These are phyloP conservation scores for Actinernus sp. DNA, from an alignment of 92 coral and sea anemone species.

Conservation along the genomic window DNA sequence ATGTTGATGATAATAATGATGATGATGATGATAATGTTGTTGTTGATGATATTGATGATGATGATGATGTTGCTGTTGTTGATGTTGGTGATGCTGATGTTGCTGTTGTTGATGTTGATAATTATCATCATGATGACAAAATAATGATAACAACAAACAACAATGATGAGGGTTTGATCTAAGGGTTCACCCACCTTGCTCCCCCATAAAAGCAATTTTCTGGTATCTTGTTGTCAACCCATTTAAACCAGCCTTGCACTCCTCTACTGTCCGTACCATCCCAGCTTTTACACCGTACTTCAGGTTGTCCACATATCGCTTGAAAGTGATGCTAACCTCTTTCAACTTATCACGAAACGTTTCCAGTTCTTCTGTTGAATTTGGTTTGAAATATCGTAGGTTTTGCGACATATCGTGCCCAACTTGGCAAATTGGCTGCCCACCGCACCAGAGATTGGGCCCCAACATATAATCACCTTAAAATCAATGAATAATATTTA, in stretches of 20 bases:
- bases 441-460: slow-evolving; percentile 46
- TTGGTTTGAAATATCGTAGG: slow-evolving; percentile 49
- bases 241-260: slow-evolving; percentile 73
- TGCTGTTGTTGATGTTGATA: not conserved
- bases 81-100: not conserved
- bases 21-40: not conserved
- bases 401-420: slow-evolving; percentile 24
- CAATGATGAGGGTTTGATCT: too few relatives aligned
- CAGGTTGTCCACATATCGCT: slow-evolving; percentile 63
- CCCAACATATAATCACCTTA: slow-evolving; percentile 66
- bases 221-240: slow-evolving; percentile 51
- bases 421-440: slow-evolving; percentile 43
- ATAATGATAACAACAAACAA: too few relatives aligned
- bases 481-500: too few relatives aligned
- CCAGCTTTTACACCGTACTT: slow-evolving; percentile 73
- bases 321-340: slow-evolving; percentile 48
- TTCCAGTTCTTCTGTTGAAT: slow-evolving; percentile 32
- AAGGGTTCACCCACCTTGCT: too few relatives aligned
- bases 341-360: slow-evolving; percentile 30
- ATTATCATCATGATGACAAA: not conserved
- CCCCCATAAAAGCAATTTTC: slow-evolving; percentile 60
- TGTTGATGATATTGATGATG: not conserved
- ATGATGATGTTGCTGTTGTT: not conserved
- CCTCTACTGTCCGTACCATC: slow-evolving; percentile 71
- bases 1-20: not conserved